Conservation (phyloP, 2,113 vertebrate genomes). For the human region GRCh38 chr1:218027001-218027500, state of each 20-base stretch:
- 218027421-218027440: slow-evolving; percentile 54
- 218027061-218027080: too few species aligned
- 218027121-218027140: neutral
- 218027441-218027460: neutral
- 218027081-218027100: too few species aligned
- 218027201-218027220: neutral
- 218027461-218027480: slow-evolving; percentile 3
- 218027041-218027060: too few species aligned
- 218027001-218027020: too few species aligned
- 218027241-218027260: neutral
- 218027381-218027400: slow-evolving; percentile 10
- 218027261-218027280: neutral
- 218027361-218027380: neutral
- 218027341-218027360: neutral
- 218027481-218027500: neutral
- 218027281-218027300: neutral
- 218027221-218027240: neutral
- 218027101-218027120: neutral
- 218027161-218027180: neutral
- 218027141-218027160: neutral
- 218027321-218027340: neutral
- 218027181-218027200: neutral
- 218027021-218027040: too few species aligned
- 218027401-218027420: slow-evolving; percentile 16
- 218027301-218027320: slow-evolving; percentile 8